Percentiles rank a stretch among this genome's conserved stretches.
These are phyloP conservation scores for Odontomachus brunneus DNA, from an alignment of 1,140 invertebrate species.

Conservation along the genomic window DNA sequence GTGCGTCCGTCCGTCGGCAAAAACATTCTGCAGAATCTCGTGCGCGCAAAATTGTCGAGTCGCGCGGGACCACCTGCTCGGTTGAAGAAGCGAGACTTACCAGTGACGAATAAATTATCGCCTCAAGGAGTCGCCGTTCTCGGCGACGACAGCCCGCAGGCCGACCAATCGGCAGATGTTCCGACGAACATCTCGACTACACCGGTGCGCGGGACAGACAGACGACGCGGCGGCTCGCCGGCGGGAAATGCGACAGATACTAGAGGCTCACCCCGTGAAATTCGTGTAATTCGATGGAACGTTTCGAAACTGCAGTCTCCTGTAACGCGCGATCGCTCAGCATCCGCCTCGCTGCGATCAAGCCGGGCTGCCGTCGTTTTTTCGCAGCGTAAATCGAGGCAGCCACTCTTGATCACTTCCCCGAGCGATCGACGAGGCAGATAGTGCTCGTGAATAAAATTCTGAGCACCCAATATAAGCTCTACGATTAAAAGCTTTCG, in stretches of 20 bases:
- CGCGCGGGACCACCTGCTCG: conserved; percentile 11
- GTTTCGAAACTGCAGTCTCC: background rate
- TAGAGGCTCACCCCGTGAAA: background rate
- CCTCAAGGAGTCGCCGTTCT: background rate
- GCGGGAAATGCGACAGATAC: no score
- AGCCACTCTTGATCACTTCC: background rate
- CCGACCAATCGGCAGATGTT: background rate
- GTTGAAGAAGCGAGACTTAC: conserved; percentile 6
- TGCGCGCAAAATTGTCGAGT: conserved; percentile 22
- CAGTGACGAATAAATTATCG: conserved; percentile 9
- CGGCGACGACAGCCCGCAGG: background rate
- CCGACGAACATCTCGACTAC: background rate
- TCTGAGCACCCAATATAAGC: background rate
- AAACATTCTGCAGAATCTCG: conserved; percentile 18
- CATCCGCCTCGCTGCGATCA: background rate
- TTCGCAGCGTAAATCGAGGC: background rate
- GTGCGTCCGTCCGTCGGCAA: background rate
- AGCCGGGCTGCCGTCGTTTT: background rate
- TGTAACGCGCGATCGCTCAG: background rate
- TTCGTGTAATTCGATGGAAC: conserved; percentile 10
- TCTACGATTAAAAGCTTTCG: no score
- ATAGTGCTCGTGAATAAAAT: background rate
- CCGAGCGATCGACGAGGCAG: background rate
- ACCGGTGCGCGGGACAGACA: conserved; percentile 25
- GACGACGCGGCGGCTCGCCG: background rate